Conservation (phyloP, 2,888 invertebrate species). For the Adelognathus sp. region DNA sequence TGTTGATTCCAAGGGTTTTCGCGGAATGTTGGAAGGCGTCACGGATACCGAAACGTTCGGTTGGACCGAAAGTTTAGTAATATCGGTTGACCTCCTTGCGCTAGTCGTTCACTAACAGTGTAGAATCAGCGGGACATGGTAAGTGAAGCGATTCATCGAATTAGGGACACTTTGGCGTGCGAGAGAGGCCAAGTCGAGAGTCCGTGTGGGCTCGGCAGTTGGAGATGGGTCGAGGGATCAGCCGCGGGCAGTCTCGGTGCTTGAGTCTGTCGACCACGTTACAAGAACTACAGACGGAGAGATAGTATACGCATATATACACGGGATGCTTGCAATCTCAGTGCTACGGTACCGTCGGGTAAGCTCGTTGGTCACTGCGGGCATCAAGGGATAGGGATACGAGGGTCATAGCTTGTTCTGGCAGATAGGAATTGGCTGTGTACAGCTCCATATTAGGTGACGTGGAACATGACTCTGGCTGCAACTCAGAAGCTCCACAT, state of each 20-base stretch:
- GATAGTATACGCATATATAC: background rate
- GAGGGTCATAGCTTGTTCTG: background rate
- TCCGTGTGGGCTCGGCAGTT: background rate
- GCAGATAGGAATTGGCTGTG: conserved; percentile 11
- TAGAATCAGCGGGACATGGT: conserved; percentile 6
- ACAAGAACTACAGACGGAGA: background rate
- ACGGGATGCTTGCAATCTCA: background rate
- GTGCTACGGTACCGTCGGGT: conserved; percentile 4
- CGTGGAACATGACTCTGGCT: background rate
- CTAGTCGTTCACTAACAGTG: conserved; percentile 8
- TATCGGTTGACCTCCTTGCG: conserved; percentile 6
- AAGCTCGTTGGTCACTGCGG: conserved; percentile 1
- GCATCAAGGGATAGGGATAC: background rate
- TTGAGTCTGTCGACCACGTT: conserved; percentile 4
- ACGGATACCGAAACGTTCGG: background rate
- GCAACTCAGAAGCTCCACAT: background rate
- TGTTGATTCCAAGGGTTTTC: background rate
- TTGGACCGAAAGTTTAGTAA: conserved; percentile 14
- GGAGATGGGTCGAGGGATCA: conserved; percentile 1
- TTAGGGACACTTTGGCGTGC: conserved; percentile 11
- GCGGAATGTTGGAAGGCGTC: background rate
- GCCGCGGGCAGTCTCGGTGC: conserved; percentile 1
- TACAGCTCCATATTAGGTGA: background rate
- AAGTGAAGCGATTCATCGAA: conserved; percentile 24
- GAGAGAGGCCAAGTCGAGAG: background rate